Base-by-base conservation (phyloP, 2,113 vertebrate genomes). In the Serilophus lunatus region DNA sequence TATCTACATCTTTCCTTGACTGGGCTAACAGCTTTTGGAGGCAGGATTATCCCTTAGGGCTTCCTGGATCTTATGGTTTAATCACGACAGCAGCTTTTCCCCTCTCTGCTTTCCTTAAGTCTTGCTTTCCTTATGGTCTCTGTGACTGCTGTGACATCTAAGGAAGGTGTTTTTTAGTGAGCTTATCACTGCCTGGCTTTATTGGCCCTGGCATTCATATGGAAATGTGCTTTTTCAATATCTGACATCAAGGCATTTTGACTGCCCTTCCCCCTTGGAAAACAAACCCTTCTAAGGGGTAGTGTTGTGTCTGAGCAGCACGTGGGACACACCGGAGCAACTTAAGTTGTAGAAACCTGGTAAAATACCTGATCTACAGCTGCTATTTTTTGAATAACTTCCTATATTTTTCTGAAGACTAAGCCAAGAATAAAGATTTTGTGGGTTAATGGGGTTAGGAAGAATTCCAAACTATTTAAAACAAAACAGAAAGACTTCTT, bases 271-370 rank as follows among this genome's bases (percentile, higher is more conserved):
- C 26, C 54, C 33, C 44, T 12, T 20, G 31, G 24, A 56, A 77
- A 70, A 38, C 12, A 85, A 82, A 59, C 20, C 29, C 60, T 68
- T 68, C n/a, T 28, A 36, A 79, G 1, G 19, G 47, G 38, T 2
- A 36, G 11, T 2, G 18, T 33, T 9, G 0, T 5, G 2, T 7
- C 56, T 40, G 51, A 89, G 75, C 69, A 88, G 51, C 5, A 57
- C 23, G 2, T 1, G 2, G 24, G 15, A 16, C 38, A 54, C 0
- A 3, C n/a, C 33, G 49, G 42, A 47, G 10, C 42, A 50, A 35
- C 63, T 45, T 42, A 35, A 18, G 70, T 49, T 82, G 36, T 7
- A 51, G 35, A 25, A 61, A 23, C 10, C 56, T 68, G 61, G 20
- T 16, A 20, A 23, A 71, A 40, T 6, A 18, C 5, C 71, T 77